Base-by-base conservation (phyloP, 2,797 vertebrate genomes). In the Platalea minor region DNA sequence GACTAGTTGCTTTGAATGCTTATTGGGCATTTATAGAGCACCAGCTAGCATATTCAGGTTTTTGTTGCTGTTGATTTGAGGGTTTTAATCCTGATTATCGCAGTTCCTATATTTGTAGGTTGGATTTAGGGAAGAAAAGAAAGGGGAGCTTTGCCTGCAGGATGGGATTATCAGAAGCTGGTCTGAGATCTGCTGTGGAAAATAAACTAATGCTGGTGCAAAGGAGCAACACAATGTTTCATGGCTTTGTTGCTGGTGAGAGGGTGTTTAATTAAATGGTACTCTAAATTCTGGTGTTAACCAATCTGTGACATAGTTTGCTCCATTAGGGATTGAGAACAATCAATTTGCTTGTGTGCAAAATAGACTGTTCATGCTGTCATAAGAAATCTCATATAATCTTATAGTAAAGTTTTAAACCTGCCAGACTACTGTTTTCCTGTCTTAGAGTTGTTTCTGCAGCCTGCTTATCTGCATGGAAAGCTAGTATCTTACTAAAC, bases 51-150 rank as follows among this genome's bases (percentile, higher is more conserved):
- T 78, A 72, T 86, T 96, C 3, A 0, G 17, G 45, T 1, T 17
- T 69, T 97, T 86, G 87, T 88, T 92, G 60, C 77, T 91, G 80
- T 79, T 89, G 69, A 48, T 91, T 91, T 17, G 31, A 75, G 65
- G 51, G 28, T 14, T 93, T 95, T 92, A 94, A 92, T 94, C 92
- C 91, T 92, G 67, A 85, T 96, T 95, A 77, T 94, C 17, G 2
- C 60, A 84, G 43, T 89, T 96, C 46, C 48, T 92, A 7, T 70
- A 60, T 60, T 69, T 74, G 78, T 88, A 53, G 39, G 76, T 81
- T 88, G 82, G 89, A 83, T 93, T 94, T 95, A 81, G 59, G 48
- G 45, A 83, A 88, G 50, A 65, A 78, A 85, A 78, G 78, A 94
- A 93, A 85, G 29, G 54, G 33, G 48, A 86, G 45, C 37, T 90